Percentiles rank a stretch among this genome's conserved stretches.
These are phyloP conservation scores for Dicentrarchus labrax DNA, from an alignment of 2,113 vertebrate species.

Conservation along the genomic window DNA sequence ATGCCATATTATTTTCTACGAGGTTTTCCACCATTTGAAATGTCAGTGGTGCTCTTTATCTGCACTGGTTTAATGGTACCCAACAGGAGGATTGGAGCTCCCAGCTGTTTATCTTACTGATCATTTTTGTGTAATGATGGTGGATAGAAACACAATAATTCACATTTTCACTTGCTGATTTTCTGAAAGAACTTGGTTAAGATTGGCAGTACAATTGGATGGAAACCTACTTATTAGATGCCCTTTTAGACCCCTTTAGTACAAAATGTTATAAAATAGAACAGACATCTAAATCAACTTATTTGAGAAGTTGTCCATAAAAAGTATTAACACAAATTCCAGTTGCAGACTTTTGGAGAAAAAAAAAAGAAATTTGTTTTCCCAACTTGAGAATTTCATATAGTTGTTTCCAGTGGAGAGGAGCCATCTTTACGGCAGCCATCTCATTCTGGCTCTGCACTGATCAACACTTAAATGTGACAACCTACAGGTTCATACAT, in stretches of 20 bases:
- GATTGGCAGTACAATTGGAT: not conserved
- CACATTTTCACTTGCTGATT: not conserved
- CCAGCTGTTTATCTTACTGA: not conserved
- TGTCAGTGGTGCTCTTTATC: not conserved
- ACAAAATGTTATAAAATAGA: not conserved
- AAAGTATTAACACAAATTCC: too few relatives aligned
- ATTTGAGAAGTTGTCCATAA: not conserved
- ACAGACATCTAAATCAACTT: not conserved
- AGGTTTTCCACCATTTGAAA: not conserved
- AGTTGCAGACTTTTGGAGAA: not conserved
- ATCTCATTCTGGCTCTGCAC: not conserved
- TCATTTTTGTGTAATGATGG: not conserved
- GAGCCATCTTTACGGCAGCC: not conserved
- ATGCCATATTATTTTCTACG: not conserved
- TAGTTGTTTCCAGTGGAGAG: not conserved
- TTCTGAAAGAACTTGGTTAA: not conserved
- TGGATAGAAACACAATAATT: not conserved
- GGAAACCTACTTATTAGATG: not conserved
- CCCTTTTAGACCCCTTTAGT: not conserved
- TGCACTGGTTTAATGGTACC: not conserved
- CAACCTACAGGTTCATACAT: constrained; percentile 15
- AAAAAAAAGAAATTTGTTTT: too few relatives aligned
- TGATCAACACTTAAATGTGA: constrained; percentile 8
- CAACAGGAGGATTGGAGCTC: not conserved
- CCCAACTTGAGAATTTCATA: not conserved